A percentile compares a stretch with the other conserved stretches of the same genome.
These are phyloP conservation scores for Paraplagusia blochii DNA, from an alignment of 2,113 vertebrate genomes.

Conservation along the genomic window DNA sequence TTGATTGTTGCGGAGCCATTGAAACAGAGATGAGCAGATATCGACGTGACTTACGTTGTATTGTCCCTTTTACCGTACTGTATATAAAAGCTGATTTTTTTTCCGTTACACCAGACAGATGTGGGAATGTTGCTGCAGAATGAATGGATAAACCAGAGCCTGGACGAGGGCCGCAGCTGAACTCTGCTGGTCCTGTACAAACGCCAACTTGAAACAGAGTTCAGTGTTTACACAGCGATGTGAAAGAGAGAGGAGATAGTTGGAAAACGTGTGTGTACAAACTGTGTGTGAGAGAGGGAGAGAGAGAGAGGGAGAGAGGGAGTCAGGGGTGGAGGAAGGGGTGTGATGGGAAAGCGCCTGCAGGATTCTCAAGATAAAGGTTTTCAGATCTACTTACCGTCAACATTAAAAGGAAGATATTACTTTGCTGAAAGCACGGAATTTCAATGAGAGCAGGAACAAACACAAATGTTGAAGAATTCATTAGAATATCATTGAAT, in stretches of 20 bases:
- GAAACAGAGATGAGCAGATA: not conserved
- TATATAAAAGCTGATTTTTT: not conserved
- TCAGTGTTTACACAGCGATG: conserved; percentile 31
- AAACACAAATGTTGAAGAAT: conserved; percentile 59
- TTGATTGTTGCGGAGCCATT: not conserved
- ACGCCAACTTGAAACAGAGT: conserved; percentile 10
- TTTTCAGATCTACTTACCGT: conserved; percentile 47
- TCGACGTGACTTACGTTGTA: not conserved
- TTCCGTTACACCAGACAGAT: not conserved
- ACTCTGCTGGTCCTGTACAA: conserved; percentile 29
- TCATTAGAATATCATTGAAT: conserved; percentile 64
- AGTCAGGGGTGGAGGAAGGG: not conserved
- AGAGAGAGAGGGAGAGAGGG: not conserved
- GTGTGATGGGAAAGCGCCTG: conserved; percentile 16
- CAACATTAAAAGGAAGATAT: conserved; percentile 64
- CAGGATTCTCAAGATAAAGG: conserved; percentile 35
- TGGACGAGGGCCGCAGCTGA: conserved; percentile 9
- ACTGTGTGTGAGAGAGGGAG: not conserved
- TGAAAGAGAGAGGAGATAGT: conserved; percentile 16
- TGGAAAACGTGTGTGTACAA: not conserved
- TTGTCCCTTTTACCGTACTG: not conserved
- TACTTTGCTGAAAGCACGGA: conserved; percentile 67
- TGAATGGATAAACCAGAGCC: not conserved
- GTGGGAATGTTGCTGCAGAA: conserved; percentile 2
- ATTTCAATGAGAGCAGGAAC: conserved; percentile 58